These are phyloP conservation scores for Cottoperca gobio DNA, from an alignment of 2,797 vertebrate genomes.

Conservation along the genomic window DNA sequence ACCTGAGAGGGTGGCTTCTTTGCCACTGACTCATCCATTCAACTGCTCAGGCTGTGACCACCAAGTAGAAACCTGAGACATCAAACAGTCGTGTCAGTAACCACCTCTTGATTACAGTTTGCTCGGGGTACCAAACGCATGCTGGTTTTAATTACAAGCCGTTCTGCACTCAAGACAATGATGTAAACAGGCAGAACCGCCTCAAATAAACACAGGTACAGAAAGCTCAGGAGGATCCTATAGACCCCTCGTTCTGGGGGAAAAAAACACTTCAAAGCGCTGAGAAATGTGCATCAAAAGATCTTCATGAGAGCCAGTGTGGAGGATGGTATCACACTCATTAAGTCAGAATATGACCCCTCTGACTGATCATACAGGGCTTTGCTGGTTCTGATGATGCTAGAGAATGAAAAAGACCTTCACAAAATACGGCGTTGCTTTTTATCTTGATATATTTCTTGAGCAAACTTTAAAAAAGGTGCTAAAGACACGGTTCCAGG, in stretches of 20 bases:
- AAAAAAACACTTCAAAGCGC: slow-evolving; percentile 55
- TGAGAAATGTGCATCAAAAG: slow-evolving; percentile 57
- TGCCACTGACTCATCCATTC: slow-evolving; percentile 15
- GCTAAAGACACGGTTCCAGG: not conserved
- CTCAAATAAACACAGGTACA: slow-evolving; percentile 70
- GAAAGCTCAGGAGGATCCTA: slow-evolving; percentile 43
- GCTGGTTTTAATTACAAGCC: slow-evolving; percentile 67
- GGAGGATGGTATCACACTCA: slow-evolving; percentile 65
- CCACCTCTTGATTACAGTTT: slow-evolving; percentile 49
- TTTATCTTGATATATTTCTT: slow-evolving; percentile 47
- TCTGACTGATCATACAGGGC: slow-evolving; percentile 34
- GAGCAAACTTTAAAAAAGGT: slow-evolving; percentile 11
- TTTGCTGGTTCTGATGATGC: slow-evolving; percentile 33
- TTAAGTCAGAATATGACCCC: slow-evolving; percentile 76
- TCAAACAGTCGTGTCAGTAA: slow-evolving; percentile 39
- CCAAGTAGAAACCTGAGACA: slow-evolving; percentile 16
- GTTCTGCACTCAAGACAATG: slow-evolving; percentile 38
- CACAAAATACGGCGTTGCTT: not conserved
- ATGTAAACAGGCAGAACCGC: slow-evolving; percentile 65
- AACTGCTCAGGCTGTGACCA: not conserved
- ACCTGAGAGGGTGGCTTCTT: not conserved
- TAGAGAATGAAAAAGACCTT: slow-evolving; percentile 16
- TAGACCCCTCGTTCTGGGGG: not conserved
- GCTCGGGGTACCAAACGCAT: slow-evolving; percentile 10
- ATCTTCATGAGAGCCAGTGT: slow-evolving; percentile 40